A percentile compares a stretch with the other conserved stretches of the same genome.
These are phyloP conservation scores for Epinotia bilunana DNA, from an alignment of 2,888 invertebrate species.

Conservation along the genomic window DNA sequence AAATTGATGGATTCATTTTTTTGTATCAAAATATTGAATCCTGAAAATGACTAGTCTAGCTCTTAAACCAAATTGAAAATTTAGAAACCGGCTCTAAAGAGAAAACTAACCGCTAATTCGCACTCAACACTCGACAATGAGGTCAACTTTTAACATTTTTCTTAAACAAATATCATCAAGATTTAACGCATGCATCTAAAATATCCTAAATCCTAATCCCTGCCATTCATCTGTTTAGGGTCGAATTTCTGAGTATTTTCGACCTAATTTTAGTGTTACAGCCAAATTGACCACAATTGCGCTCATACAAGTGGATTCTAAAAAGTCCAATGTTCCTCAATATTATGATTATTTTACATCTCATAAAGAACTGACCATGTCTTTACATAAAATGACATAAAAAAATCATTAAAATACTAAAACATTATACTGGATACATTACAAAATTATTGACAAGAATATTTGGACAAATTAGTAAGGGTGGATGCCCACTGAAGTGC, in stretches of 20 bases:
- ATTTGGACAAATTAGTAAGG: slow-evolving; percentile 9
- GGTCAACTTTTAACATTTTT: slow-evolving; percentile 10
- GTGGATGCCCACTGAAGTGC: background rate
- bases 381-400: slow-evolving; percentile 29
- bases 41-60: slow-evolving; percentile 23
- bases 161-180: background rate
- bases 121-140: background rate
- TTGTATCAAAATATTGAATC: slow-evolving; percentile 1
- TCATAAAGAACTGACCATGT: slow-evolving; percentile 22
- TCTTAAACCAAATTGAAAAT: background rate
- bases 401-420: slow-evolving; percentile 16
- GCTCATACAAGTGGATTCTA: background rate
- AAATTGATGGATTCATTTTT: background rate
- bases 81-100: slow-evolving; percentile 19
- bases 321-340: background rate
- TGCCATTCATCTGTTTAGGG: background rate
- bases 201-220: slow-evolving; percentile 29
- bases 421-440: slow-evolving; percentile 16
- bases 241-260: background rate
- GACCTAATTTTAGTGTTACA: slow-evolving; percentile 4
- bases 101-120: slow-evolving; percentile 14
- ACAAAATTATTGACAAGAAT: slow-evolving; percentile 1
- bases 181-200: slow-evolving; percentile 3
- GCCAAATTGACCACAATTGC: background rate
- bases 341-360: slow-evolving; percentile 27